Evolutionary conservation across 2,797 vertebrate genomes (phyloP).

Genomic region (Siniperca obscura): DNA sequence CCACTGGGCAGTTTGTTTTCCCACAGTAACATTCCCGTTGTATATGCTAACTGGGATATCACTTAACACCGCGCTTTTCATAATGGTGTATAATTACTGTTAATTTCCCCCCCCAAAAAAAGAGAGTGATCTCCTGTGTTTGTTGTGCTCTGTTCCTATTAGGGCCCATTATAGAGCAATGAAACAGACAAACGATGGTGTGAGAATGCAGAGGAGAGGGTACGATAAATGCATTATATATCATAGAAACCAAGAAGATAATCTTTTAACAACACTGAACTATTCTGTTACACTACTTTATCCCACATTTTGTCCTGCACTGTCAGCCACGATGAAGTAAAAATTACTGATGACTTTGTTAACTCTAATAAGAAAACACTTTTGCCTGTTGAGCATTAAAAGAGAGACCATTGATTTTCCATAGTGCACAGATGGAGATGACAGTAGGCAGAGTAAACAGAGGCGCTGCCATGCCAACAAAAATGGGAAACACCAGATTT

Average conservation of each 20-base stretch:
- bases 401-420: slow-evolving; percentile 40
- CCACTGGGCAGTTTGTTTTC: slow-evolving; percentile 66
- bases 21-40: slow-evolving; percentile 40
- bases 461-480: slow-evolving; percentile 8
- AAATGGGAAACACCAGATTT: slow-evolving; percentile 2
- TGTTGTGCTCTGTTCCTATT: slow-evolving; percentile 20
- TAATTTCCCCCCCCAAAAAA: slow-evolving; percentile 49
- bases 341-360: slow-evolving; percentile 49
- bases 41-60: slow-evolving; percentile 38
- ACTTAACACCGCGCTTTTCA: slow-evolving; percentile 43
- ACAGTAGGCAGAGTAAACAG: slow-evolving; percentile 51
- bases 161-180: slow-evolving; percentile 22
- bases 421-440: slow-evolving; percentile 43
- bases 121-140: slow-evolving; percentile 27
- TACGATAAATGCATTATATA: not conserved
- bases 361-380: slow-evolving; percentile 29
- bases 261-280: slow-evolving; percentile 21
- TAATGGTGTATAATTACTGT: slow-evolving; percentile 60
- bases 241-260: slow-evolving; percentile 15
- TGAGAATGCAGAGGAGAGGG: slow-evolving; percentile 3
- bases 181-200: not conserved
- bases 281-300: slow-evolving; percentile 9
- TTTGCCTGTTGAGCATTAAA: slow-evolving; percentile 40
- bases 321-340: slow-evolving; percentile 22
- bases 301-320: slow-evolving; percentile 12